Base-by-base conservation (phyloP, 2,888 invertebrate species). In the Leptothorax acervorum region DNA sequence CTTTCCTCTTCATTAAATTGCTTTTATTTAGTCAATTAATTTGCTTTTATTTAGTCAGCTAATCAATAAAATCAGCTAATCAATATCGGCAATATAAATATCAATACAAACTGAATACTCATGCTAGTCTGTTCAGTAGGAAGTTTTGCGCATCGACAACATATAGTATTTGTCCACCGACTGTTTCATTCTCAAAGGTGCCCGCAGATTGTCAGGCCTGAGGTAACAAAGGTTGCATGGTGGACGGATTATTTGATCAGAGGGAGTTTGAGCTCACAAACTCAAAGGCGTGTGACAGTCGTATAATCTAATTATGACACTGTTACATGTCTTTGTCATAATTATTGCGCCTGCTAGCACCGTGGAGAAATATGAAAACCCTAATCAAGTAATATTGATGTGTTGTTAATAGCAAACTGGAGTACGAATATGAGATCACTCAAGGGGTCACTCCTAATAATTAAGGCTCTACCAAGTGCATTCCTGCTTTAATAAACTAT, bases 141-240 rank as follows among this genome's bases (percentile, higher is more conserved):
- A 48, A 35, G 15, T 71, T 84, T 83, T 51, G 48, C 63, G 78
- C 78, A 86, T 48, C 60, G 45, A 35, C 23, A 70, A 65, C 53
- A 23, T 23, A 23, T 63, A 45, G 62, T 86, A 83, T 82, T 82
- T 83, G 55, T 82, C 71, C 48, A 74, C 45, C 87, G 78, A 84
- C 28, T 82, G 51, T 83, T 88, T 85, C 87, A 55, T 84, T 86
- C 82, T 71, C 82, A 82, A 60, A 60, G 74, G 76, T 70, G 62
- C 65, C 23, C 60, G 35, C 48, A 79, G 48, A 73, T 62, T 81
- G 79, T 73, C 73, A 81, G 31, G 42, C 78, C 42, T 68, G 53
- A 68, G 60, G 45, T 81, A 51, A 73, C 73, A 81, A 81, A 73
- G 79, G 71, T 79, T 79, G 23, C 57, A 70, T 8, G 2, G 48